Evolutionary conservation across 2,888 invertebrate species (phyloP), one percentile per base, ranked within the genome.

Genomic region (Pandemis heparana): DNA sequence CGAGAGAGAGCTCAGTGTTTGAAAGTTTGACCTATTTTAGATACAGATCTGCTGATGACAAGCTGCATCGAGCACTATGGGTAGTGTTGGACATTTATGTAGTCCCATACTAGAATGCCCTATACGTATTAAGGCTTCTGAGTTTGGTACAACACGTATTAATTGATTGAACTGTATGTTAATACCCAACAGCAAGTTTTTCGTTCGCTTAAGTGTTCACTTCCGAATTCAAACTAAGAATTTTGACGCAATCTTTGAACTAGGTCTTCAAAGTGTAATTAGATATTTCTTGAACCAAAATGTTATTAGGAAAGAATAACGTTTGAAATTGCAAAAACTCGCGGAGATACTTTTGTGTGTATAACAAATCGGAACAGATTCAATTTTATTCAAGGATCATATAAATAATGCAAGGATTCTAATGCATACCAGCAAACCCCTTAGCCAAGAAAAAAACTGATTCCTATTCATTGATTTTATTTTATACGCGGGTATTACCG

Each of bases 321-420:
- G 53, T 53, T 56, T 23, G 23, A 56, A 18, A 56, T 23, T 23
- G 12, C 23, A 23, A 18, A 53, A 23, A 56, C 23, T 23, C 10
- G 18, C 18, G 7, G 4, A 53, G 18, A 53, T 8, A 16, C 53
- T 8, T 2, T 18, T 56, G 56, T 5, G 12, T 23, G 23, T 23
- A 23, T 56, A 56, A 56, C 12, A 6, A 63, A 43, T 7, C 8
- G 2, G 9, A 7, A n/a, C 43, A 63, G 43, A 70, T 56, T 38
- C 5, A 62, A 43, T 70, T 43, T 51, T 56, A 70, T 64, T 70
- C 70, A 70, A 46, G 59, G 2, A 70, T 48, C 46, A 38, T 59
- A 59, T 64, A 64, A 59, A 70, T 70, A 70, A 59, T 70, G 38
- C 56, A 56, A 43, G 18, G 23, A 53, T 64, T 16, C 41, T 56